Evolutionary conservation across 92 coral and sea anemone species (phyloP).

Genomic region (Meandrina meandrites): DNA sequence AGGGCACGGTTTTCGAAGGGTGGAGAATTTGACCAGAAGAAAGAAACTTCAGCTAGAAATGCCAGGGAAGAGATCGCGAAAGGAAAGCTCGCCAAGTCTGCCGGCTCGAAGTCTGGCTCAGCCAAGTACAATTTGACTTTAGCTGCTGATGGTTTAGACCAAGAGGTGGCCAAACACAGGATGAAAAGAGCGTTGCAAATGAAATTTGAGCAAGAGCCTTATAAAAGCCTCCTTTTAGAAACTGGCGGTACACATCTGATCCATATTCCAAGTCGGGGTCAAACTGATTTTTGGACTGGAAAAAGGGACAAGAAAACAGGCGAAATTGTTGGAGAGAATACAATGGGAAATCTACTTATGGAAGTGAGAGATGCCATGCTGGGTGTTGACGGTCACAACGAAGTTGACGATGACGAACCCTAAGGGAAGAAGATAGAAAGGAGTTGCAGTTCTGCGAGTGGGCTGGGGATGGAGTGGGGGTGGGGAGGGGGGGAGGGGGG

Average conservation of each 20-base stretch:
- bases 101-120: slow-evolving; percentile 87
- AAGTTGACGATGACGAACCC: neutral
- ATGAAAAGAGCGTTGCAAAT: slow-evolving; percentile 78
- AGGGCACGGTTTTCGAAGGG: slow-evolving; percentile 71
- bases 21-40: slow-evolving; percentile 65
- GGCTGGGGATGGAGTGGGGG: too few species aligned
- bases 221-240: slow-evolving; percentile 63
- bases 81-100: slow-evolving; percentile 81
- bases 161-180: slow-evolving; percentile 63
- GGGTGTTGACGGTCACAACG: neutral
- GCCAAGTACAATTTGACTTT: slow-evolving; percentile 63
- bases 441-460: neutral
- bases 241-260: slow-evolving; percentile 58
- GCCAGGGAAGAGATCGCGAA: slow-evolving; percentile 54
- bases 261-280: slow-evolving; percentile 83
- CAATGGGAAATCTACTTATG: slow-evolving; percentile 85
- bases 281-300: slow-evolving; percentile 86
- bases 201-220: slow-evolving; percentile 76
- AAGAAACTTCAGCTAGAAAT: slow-evolving; percentile 39
- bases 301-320: slow-evolving; percentile 77
- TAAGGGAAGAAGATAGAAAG: neutral
- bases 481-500: neutral
- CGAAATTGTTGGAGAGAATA: slow-evolving; percentile 82
- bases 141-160: slow-evolving; percentile 71
- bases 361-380: slow-evolving; percentile 67